Base-by-base conservation (phyloP, 2,797 vertebrate genomes). In the Cyclura pinguis region DNA sequence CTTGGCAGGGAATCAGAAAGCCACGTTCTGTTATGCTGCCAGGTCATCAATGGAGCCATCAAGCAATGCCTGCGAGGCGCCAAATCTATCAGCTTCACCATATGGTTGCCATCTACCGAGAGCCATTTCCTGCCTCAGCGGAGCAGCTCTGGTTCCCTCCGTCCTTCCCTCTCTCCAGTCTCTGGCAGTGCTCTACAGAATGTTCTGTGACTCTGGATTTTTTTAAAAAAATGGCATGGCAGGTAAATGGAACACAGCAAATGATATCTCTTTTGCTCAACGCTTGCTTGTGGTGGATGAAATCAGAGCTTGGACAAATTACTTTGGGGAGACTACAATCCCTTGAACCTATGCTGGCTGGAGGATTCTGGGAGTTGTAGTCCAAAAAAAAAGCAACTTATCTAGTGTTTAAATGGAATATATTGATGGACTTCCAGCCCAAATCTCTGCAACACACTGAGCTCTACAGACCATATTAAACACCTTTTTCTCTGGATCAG, bases 1-100 rank as follows among this genome's bases (percentile, higher is more conserved):
- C 72, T 85, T 96, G 96, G 95, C 95, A 93, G 89, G 77, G 82
- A 94, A 95, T 94, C 95, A 95, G 93, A 96, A 90, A 94, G 94
- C 73, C 94, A 93, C 88, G 88, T 92, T 95, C 88, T 95, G 94
- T 92, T 93, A 88, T 84, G 93, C 91, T 96, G 95, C 95, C 96
- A 96, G 96, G 95, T 94, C 95, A 96, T 95, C 96, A 95, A 94
- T 94, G 96, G 94, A 95, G 93, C 94, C 93, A 95, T 96, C 95
- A 94, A 94, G 94, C 59, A 14, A 93, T 94, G 95, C 95, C 96
- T 96, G 91, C 52, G 0, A 96, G 96, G 96, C 92, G 95, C 95
- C 96, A 96, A 93, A 96, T 95, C 94, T 94, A 94, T 96, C 96
- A 95, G 92, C 94, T 96, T 92, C 94, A 91, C 95, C 96, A 95